Conservation (phyloP, 1,140 invertebrate genomes). For the Papilio glaucus region DNA sequence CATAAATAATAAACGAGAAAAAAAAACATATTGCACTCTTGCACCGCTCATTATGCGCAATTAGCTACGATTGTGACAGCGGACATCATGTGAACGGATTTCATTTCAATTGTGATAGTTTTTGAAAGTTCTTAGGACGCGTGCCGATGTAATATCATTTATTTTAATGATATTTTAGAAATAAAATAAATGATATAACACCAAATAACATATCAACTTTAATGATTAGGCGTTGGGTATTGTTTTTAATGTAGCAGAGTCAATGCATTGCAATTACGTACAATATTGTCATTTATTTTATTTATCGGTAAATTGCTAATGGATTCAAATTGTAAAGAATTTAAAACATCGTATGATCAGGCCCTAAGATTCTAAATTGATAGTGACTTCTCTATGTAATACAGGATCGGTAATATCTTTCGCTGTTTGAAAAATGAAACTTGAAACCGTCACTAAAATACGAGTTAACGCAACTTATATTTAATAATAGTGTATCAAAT, state of each 20-base stretch:
- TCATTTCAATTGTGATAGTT: conserved; percentile 50
- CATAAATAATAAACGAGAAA: conserved; percentile 74
- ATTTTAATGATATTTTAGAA: conserved; percentile 29
- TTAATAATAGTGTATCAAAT: neutral
- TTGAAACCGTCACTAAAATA: no score
- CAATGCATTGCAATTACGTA: no score
- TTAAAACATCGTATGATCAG: no score
- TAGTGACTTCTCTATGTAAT: no score
- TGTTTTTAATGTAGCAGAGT: no score
- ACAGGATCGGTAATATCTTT: no score
- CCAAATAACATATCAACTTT: neutral
- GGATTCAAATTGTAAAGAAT: no score
- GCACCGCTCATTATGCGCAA: conserved; percentile 80
- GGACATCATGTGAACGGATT: conserved; percentile 75
- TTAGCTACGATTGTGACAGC: conserved; percentile 81
- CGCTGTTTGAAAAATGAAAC: no score
- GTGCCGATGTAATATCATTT: conserved; percentile 47
- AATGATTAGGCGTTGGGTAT: neutral
- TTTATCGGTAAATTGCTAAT: no score
- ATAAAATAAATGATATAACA: neutral
- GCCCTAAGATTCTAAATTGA: no score
- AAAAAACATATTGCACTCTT: conserved; percentile 81
- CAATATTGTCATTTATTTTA: no score
- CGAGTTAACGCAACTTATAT: no score
- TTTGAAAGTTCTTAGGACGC: conserved; percentile 46